Evolutionary conservation across 1,140 invertebrate genomes (phyloP), one percentile per base, ranked within the genome.

Genomic region (Steinernema khuongi): DNA sequence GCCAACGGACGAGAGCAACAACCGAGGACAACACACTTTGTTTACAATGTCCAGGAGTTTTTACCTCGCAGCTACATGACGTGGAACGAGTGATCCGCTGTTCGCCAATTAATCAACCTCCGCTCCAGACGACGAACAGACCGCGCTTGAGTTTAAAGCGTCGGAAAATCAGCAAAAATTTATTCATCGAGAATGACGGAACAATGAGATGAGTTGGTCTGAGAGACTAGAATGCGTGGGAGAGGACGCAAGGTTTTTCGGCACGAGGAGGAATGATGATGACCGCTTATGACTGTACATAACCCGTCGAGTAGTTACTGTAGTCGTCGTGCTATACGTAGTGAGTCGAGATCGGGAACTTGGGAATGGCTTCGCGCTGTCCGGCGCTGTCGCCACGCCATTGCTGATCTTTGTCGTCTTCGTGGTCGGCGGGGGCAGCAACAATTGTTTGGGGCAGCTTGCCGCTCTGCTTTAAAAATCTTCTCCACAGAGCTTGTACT

Each of bases 341-440:
- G 50, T 60, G 50, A 11, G 50, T 60, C 7, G 50, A 60, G 50
- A 60, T 60, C 4, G 50, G 50, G 50, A 60, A 60, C 50, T 60
- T 60, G 4, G 50, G 50, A 7, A 26, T 22, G 7, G 22, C 50
- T 60, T 22, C 50, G 19, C 50, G 19, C 50, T 26, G 7, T 22
- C 7, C 50, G 4, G n/a, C 7, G 7, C 50, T 4, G 50, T 14
- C 50, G 4, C 7, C 19, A 14, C 19, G 7, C 50, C 50, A 60
- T 26, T 11, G 22, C 50, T 60, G 50, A 22, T 60, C 22, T 26
- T 60, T 60, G 50, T 60, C 50, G 11, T 60, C 50, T 2, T 60
- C 50, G 19, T 60, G 50, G 7, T 60, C 50, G 7, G 50, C 14
- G 26, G 36, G 7, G 36, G 36, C 7, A n/a, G 50, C 50, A 22